These are phyloP conservation scores for Spatula versicolor DNA, from an alignment of 2,797 vertebrate species.

Conservation along the genomic window DNA sequence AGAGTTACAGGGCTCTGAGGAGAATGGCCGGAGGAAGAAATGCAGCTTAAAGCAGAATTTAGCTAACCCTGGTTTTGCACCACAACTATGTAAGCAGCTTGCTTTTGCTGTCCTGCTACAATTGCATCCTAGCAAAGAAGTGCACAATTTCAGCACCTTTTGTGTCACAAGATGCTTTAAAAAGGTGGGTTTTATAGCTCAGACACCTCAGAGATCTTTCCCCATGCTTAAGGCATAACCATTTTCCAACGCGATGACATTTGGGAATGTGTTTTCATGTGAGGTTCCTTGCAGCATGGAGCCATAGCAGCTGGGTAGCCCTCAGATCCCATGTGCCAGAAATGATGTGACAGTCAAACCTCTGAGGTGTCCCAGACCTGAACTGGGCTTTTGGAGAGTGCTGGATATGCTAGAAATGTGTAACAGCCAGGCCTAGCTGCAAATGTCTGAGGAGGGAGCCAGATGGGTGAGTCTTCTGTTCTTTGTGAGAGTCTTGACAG, in stretches of 20 bases:
- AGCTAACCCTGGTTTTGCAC: not conserved
- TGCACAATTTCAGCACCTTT: not conserved
- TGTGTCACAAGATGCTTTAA: not conserved
- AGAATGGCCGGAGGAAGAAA: not conserved
- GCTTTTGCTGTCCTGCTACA: not conserved
- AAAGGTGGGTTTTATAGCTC: not conserved
- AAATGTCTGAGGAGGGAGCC: not conserved
- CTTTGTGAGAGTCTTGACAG: not conserved
- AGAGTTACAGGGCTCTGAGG: not conserved
- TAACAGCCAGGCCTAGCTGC: not conserved
- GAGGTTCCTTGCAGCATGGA: not conserved
- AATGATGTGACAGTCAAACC: not conserved
- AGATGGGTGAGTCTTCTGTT: not conserved
- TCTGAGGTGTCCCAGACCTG: not conserved
- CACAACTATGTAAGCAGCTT: not conserved
- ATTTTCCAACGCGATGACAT: rapidly evolving
- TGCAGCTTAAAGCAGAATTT: not conserved
- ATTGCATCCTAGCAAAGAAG: not conserved
- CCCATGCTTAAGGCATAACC: not conserved
- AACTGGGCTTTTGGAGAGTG: not conserved
- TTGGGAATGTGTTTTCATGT: not conserved
- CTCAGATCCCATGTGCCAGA: not conserved
- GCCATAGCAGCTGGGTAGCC: rapidly evolving
- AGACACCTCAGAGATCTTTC: not conserved
- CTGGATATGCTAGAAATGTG: not conserved